phyloP scores from a whole-genome alignment of 2,888 invertebrate species.

The Andrena marginata region DNA sequence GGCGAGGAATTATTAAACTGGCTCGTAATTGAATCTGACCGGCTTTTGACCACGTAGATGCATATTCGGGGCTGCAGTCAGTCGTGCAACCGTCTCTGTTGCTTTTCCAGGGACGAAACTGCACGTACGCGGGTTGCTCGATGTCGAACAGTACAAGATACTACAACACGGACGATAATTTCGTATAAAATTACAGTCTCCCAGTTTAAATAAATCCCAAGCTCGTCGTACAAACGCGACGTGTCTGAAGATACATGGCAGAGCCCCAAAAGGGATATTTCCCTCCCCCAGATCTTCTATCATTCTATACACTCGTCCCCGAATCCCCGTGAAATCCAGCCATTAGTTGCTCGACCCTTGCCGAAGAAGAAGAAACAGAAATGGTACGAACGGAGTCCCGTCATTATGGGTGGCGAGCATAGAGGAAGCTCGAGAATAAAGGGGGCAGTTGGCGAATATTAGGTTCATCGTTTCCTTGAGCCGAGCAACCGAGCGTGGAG shows the following conservation, averaged over 20 bases:
- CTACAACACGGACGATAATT: background rate
- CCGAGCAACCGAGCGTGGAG: constrained; percentile 39
- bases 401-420: constrained; percentile 13
- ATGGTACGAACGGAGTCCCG: constrained; percentile 33
- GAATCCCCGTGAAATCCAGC: background rate
- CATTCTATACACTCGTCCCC: background rate
- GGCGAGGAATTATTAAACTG: constrained; percentile 77
- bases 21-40: constrained; percentile 78
- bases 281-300: background rate
- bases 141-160: constrained; percentile 25
- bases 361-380: constrained; percentile 1
- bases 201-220: background rate
- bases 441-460: constrained; percentile 61
- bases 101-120: constrained; percentile 21
- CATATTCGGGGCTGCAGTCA: constrained; percentile 61
- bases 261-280: background rate
- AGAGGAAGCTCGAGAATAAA: constrained; percentile 34
- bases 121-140: background rate
- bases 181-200: background rate
- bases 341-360: background rate
- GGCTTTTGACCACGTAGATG: constrained; percentile 76
- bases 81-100: background rate
- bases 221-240: background rate
- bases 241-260: background rate
- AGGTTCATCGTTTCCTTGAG: constrained; percentile 66